Percentiles rank a stretch among this genome's conserved stretches.
Conservation (phyloP, 2,888 invertebrate genomes). For the Latrodectus hesperus region DNA sequence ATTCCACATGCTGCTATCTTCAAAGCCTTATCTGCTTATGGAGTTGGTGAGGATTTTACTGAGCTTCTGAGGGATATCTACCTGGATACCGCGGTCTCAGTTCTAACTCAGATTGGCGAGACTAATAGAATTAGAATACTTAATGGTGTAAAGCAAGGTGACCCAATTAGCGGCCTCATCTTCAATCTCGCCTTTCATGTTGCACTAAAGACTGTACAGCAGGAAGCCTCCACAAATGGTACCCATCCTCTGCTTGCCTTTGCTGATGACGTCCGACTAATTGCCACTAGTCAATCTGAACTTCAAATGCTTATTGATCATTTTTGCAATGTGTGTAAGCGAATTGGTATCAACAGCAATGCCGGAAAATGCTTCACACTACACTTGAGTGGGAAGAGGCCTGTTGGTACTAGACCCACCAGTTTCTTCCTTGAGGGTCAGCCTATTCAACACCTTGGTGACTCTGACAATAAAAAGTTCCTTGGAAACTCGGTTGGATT, state of each 20-base stretch:
- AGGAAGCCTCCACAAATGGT: neutral
- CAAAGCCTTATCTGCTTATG: neutral
- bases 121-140: slow-evolving; percentile 61
- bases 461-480: no score
- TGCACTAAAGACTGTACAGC: slow-evolving; percentile 51
- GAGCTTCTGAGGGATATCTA: slow-evolving; percentile 69
- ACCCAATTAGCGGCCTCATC: slow-evolving; percentile 73
- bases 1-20: slow-evolving; percentile 72
- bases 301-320: slow-evolving; percentile 41
- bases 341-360: no score
- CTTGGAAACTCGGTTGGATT: no score
- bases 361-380: no score
- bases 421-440: no score
- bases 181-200: slow-evolving; percentile 74
- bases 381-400: no score
- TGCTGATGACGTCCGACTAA: slow-evolving; percentile 71
- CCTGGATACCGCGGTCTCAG: slow-evolving; percentile 64
- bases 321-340: no score
- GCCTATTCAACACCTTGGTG: no score
- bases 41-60: neutral
- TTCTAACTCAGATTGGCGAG: slow-evolving; percentile 68
- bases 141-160: slow-evolving; percentile 70
- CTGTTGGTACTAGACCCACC: no score
- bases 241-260: slow-evolving; percentile 48
- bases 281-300: slow-evolving; percentile 32